A percentile compares a stretch with the other conserved stretches of the same genome.
These are phyloP conservation scores for Pseudorhiza aurosa DNA, from an alignment of 30 jellyfish, hydroid and myxozoan species.

Conservation along the genomic window DNA sequence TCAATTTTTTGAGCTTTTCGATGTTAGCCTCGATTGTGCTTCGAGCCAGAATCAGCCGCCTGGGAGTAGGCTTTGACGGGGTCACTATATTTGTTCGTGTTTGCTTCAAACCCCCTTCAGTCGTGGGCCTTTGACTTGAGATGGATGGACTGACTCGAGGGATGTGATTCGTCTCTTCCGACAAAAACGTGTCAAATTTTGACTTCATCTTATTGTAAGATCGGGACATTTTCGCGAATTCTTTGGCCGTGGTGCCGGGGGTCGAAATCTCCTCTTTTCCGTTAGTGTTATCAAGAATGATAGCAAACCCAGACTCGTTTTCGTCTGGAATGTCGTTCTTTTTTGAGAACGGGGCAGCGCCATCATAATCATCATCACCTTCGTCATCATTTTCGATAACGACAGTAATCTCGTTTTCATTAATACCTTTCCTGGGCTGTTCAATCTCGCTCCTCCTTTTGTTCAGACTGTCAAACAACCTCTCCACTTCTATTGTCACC, in stretches of 20 bases:
- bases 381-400: conserved; percentile 66
- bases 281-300: conserved; percentile 57
- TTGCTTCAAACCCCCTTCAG: background rate
- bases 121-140: background rate
- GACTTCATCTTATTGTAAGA: conserved; percentile 33
- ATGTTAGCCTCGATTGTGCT: conserved; percentile 31
- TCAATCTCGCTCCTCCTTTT: conserved; percentile 35
- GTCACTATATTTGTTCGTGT: background rate
- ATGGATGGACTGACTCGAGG: conserved; percentile 14
- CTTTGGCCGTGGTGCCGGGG: conserved; percentile 21
- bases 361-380: conserved; percentile 25
- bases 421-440: conserved; percentile 5
- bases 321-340: conserved; percentile 4
- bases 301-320: conserved; percentile 44
- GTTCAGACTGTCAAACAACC: conserved; percentile 49
- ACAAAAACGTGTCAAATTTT: conserved; percentile 24
- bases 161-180: conserved; percentile 29
- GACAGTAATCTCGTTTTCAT: conserved; percentile 59
- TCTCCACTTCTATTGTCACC: conserved; percentile 55
- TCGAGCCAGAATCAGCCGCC: background rate
- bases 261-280: background rate
- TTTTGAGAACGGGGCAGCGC: background rate
- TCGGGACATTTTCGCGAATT: conserved; percentile 21
- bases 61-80: conserved; percentile 11
- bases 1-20: conserved; percentile 24